Conservation (phyloP, 1,140 invertebrate species). For the Brachionus rubens region DNA sequence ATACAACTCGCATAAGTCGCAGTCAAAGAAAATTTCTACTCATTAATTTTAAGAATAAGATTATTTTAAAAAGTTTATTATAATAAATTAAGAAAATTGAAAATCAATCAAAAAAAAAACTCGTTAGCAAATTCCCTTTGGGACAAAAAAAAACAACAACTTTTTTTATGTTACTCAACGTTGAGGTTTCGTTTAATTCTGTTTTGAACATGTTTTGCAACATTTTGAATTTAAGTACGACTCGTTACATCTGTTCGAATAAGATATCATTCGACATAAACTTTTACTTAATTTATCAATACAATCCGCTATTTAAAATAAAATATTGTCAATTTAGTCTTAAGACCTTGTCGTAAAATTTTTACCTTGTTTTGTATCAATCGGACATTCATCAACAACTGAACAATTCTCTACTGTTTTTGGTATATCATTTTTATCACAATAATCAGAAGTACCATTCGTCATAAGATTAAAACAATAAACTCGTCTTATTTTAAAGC, state of each 20-base stretch:
- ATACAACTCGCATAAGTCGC: too few species aligned
- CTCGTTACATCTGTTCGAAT: constrained; percentile 26
- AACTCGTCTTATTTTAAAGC: background rate
- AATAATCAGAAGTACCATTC: constrained; percentile 18
- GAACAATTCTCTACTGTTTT: background rate
- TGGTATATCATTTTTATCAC: background rate
- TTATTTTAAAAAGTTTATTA: too few species aligned
- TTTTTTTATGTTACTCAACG: too few species aligned
- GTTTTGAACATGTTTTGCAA: constrained; percentile 31
- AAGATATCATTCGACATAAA: constrained; percentile 14
- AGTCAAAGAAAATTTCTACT: too few species aligned
- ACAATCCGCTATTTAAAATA: background rate
- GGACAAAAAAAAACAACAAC: too few species aligned
- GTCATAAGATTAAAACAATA: constrained; percentile 8
- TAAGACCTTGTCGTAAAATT: background rate
- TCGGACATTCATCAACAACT: background rate
- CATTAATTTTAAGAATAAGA: too few species aligned
- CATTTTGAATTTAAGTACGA: constrained; percentile 27
- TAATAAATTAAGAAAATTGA: too few species aligned
- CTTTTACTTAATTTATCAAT: background rate
- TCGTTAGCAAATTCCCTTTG: too few species aligned
- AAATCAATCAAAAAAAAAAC: too few species aligned
- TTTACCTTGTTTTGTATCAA: background rate
- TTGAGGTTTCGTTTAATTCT: background rate
- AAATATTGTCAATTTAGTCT: background rate